Base-by-base conservation (phyloP, 2,888 invertebrate species). In the Drosophila percnosoma region DNA sequence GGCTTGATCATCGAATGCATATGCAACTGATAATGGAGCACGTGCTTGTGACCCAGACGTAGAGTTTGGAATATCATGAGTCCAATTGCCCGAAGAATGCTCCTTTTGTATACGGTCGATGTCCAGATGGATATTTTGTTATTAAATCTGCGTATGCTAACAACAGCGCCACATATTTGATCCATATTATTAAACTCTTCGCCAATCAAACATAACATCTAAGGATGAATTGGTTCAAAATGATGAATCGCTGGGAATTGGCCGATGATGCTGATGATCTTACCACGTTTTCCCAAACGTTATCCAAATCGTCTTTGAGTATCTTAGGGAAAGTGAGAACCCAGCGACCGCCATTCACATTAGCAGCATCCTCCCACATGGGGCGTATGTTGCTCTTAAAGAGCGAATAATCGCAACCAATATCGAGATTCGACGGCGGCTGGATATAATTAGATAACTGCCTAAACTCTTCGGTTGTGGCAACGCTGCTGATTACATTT, bases 101-200 rank as follows among this genome's bases (percentile, higher is more conserved):
- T 7, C 13, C 7, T 13, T 7, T 36, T 7, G 36, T 15, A 11
- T 8, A 3, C 36, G 1, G 7, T 27, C 4, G 36, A 11, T 36
- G 36, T 54, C 54, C 54, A 54, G 27, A 54, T 27, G 11, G 36
- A 18, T 36, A 54, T 36, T 27, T 2, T 36, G 13, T 54, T 27
- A 15, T 18, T 4, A 11, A 13, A 10, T 7, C 4, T 6, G 7
- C 54, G 24, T 3, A 7, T 34, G 18, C 36, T 54, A 7, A 54
- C 36, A 36, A 54, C 24, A 18, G 54, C 54, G 18, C 54, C 54
- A 36, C 54, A 54, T 18, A 54, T 36, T 18, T 54, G 18, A 36
- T 54, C 34, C 54, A 54, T 36, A 27, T 54, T 18, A 11, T 7
- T 7, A n/a, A 54, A 54, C 13, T 13, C 11, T 13, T 36, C 36